phyloP scores from a whole-genome alignment of 2,888 invertebrate species.

The Heterodera filipjevi region DNA sequence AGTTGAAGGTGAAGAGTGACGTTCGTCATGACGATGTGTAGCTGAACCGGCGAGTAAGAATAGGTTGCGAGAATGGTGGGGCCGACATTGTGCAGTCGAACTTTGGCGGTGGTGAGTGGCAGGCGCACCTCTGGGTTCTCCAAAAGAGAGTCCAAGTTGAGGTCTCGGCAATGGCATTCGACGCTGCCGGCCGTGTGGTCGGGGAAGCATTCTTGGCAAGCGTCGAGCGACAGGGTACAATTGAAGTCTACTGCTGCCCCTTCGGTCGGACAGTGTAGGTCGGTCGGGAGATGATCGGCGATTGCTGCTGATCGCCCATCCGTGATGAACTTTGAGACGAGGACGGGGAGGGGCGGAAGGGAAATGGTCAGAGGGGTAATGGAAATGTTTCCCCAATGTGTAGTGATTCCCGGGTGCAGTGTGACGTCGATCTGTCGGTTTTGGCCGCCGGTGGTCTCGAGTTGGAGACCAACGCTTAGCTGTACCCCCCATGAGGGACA shows the following conservation, averaged over 20 bases:
- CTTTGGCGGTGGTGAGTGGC: too few species aligned
- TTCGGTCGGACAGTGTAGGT: too few species aligned
- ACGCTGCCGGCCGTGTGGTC: slow-evolving; percentile 3
- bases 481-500: neutral
- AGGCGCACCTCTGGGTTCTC: too few species aligned
- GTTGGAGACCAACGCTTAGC: neutral
- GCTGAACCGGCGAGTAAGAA: neutral
- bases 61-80: neutral
- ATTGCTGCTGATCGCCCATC: neutral
- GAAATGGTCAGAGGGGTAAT: neutral
- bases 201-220: slow-evolving; percentile 16
- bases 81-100: too few species aligned
- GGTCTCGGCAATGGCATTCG: slow-evolving; percentile 9
- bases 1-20: neutral
- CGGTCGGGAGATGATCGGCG: neutral
- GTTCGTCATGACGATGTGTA: slow-evolving; percentile 3
- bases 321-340: neutral
- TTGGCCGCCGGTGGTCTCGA: neutral
- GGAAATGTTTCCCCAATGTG: neutral
- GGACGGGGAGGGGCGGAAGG: neutral
- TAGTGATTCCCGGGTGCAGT: neutral
- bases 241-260: slow-evolving; percentile 5
- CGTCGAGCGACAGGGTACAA: neutral
- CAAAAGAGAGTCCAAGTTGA: neutral
- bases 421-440: neutral